Evolutionary conservation across 2,797 vertebrate species (phyloP).

Genomic region (Alauda arvensis): DNA sequence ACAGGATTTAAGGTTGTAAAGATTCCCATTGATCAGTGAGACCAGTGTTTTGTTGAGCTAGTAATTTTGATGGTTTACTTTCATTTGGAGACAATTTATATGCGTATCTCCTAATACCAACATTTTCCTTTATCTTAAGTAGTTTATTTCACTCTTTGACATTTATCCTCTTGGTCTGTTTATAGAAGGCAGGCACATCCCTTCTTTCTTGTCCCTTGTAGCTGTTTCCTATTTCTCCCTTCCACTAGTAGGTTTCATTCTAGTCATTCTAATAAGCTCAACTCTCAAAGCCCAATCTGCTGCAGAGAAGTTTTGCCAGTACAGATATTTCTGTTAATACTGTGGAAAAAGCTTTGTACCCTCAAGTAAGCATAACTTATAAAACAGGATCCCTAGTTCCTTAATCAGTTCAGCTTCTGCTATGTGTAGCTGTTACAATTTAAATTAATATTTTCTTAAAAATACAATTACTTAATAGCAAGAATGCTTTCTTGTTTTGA

Average conservation of each 20-base stretch:
- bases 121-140: neutral
- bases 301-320: neutral
- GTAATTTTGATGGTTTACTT: neutral
- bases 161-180: neutral
- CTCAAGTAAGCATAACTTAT: neutral
- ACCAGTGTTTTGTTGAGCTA: neutral
- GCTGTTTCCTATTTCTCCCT: neutral
- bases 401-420: neutral
- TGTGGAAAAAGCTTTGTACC: neutral
- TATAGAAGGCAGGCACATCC: neutral
- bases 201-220: neutral
- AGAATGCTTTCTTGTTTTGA: neutral
- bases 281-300: neutral
- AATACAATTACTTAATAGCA: neutral
- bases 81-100: neutral
- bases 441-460: neutral
- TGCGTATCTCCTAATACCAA: neutral
- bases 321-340: neutral
- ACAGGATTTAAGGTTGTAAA: neutral
- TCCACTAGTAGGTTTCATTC: neutral
- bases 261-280: neutral
- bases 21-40: neutral
- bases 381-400: neutral
- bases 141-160: neutral
- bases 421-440: neutral